Evolutionary conservation across 1,140 invertebrate genomes (phyloP), one percentile per base, ranked within the genome.

Genomic region (Trachymyrmex septentrionalis): DNA sequence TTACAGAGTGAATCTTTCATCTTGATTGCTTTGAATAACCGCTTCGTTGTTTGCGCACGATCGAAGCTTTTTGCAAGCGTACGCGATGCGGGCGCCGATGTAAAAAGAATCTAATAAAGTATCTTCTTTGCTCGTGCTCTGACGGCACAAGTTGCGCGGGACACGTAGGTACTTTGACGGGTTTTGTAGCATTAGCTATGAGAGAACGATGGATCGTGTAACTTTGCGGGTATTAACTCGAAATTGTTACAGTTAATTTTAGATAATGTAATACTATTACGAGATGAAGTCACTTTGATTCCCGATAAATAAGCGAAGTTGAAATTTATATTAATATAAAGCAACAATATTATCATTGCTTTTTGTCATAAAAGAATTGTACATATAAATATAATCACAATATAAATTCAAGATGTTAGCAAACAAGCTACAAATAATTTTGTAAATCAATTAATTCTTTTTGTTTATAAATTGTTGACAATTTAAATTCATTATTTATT

Each of bases 41-140:
- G 55, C 67, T 73, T 75, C 55, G 38, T 66, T 82, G 67, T 84
- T 75, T 73, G 69, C 69, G 27, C 14, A 55, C 55, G 24, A 64
- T 48, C 69, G 69, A 84, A 21, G 80, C 38, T 84, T 84, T 84
- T 84, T 75, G 80, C 67, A 30, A 27, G 78, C 48, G 30, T 38
- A 21, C 19, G 34, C 21, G 66, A 67, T 69, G 61, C 77, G 77
- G 14, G 63, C 61, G 7, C 30, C 64, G 24, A 75, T 34, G 55
- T 84, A 75, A 84, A 84, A 84, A 73, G 38, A 48, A 75, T 84
- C 80, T 84, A 84, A 84, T 84, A 84, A 84, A 84, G 55, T 61
- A 63, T 75, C n/a, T 84, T 75, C 80, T 48, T 75, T 50, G 38
- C 53, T 73, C 12, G 12, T 57, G 24, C 78, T 73, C 69, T 14